phyloP scores from a whole-genome alignment of 2,888 invertebrate species.

The Fabriciana adippe region DNA sequence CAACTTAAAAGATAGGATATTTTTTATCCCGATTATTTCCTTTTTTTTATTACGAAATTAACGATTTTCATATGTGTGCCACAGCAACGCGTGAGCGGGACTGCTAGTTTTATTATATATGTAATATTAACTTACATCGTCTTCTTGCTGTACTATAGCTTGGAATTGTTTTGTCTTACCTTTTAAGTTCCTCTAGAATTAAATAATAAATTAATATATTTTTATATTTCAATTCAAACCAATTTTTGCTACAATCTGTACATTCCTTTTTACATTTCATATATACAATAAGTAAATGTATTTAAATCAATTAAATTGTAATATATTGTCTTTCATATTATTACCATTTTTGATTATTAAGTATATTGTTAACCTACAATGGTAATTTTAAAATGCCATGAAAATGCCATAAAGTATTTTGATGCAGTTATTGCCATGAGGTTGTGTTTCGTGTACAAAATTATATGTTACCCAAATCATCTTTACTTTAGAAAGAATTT shows the following conservation, averaged over 20 bases:
- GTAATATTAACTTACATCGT: not conserved
- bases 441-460: constrained; percentile 79
- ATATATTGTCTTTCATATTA: constrained; percentile 9
- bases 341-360: constrained; percentile 2
- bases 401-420: constrained; percentile 66
- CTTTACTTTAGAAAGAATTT: constrained; percentile 69
- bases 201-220: constrained; percentile 38
- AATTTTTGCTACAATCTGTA: constrained; percentile 51
- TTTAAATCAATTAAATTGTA: constrained; percentile 14
- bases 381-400: constrained; percentile 48
- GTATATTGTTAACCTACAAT: constrained; percentile 38
- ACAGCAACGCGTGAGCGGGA: too few relatives aligned
- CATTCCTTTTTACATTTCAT: constrained; percentile 58
- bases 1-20: too few relatives aligned
- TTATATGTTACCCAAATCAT: constrained; percentile 72
- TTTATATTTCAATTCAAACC: constrained; percentile 1
- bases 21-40: too few relatives aligned
- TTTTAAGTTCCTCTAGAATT: constrained; percentile 25
- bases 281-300: constrained; percentile 9
- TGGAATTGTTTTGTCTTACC: not conserved
- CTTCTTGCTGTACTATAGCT: constrained; percentile 10
- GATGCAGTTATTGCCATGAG: constrained; percentile 68
- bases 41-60: too few relatives aligned
- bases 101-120: too few relatives aligned
- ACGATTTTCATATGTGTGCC: too few relatives aligned